Evolutionary conservation across 2,888 invertebrate genomes (phyloP), one percentile per base, ranked within the genome.

Genomic region (Megalurothrips usitatus): DNA sequence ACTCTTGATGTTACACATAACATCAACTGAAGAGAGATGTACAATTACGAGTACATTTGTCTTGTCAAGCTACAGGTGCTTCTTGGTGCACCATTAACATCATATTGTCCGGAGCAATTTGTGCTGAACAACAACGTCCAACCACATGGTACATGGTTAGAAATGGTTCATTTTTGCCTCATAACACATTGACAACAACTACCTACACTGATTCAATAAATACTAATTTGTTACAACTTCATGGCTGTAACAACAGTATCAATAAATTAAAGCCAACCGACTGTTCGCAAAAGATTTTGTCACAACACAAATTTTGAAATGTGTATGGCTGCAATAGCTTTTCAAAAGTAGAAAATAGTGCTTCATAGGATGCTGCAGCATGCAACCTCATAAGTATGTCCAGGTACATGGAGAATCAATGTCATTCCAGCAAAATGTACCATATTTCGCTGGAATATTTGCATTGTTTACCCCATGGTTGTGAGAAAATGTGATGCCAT

Each of bases 91-190:
- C 68, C 26, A 75, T 75, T 26, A 26, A 75, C 68, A 75, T 58
- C 68, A 75, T 75, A 75, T 75, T 75, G 68, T 75, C 68, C 68
- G 12, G 68, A 26, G 68, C 68, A 23, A 75, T 75, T 75, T 75
- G 68, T 75, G 68, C 68, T 75, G 68, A 26, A 75, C 26, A 26
- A 26, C 68, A 26, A 58, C 58, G 6, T 58, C 19, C 58, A 58
- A 75, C 23, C 68, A 75, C 68, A 75, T n/a, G 68, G 26, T n/a
- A 75, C n/a, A 26, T 75, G 10, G 26, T 75, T 75, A 75, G 26
- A 26, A 75, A 23, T 12, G 4, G 11, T 75, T 26, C 19, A n/a
- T 68, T 26, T 26, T 26, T 75, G 4, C 12, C 26, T 23, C 26
- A 12, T 26, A 26, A 75, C 68, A 12, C 12, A 23, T 10, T 75